Conservation (phyloP, 2,113 vertebrate species). For the Chelonoidis abingdonii region DNA sequence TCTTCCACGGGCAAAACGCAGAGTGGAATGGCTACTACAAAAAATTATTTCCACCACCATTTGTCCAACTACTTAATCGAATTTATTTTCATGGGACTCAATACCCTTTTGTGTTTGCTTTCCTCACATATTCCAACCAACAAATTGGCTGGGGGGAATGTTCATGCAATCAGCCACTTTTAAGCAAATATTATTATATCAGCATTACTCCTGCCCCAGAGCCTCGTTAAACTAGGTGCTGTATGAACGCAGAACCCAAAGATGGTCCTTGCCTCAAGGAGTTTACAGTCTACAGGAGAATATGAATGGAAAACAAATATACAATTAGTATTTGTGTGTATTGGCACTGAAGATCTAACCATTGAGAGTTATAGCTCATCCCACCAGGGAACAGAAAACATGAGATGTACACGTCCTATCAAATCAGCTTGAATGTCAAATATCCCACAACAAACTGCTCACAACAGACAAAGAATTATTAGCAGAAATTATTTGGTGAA, state of each 20-base stretch:
- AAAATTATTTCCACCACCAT: background rate
- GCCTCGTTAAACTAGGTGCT: background rate
- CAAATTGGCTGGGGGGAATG: background rate
- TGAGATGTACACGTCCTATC: conserved; percentile 15
- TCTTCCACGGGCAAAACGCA: background rate
- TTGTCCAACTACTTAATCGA: background rate
- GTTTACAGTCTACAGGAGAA: background rate
- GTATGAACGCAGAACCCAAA: background rate
- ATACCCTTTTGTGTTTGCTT: background rate
- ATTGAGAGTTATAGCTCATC: conserved; percentile 17
- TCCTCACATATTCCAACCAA: background rate
- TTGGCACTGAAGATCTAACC: background rate
- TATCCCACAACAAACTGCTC: conserved; percentile 41
- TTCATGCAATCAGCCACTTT: conserved; percentile 51
- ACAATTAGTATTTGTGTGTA: background rate
- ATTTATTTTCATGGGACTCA: background rate
- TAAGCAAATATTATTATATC: background rate
- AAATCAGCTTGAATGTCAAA: background rate
- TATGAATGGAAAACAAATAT: background rate
- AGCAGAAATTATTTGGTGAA: conserved; percentile 5
- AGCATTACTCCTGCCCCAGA: background rate
- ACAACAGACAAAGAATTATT: conserved; percentile 17
- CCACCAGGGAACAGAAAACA: conserved; percentile 8
- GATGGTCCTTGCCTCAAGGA: background rate
- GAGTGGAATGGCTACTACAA: background rate